Percentiles rank a stretch among this genome's conserved stretches.
These are phyloP conservation scores for Apogon hyalosoma DNA, from an alignment of 2,797 vertebrate species.

Conservation along the genomic window DNA sequence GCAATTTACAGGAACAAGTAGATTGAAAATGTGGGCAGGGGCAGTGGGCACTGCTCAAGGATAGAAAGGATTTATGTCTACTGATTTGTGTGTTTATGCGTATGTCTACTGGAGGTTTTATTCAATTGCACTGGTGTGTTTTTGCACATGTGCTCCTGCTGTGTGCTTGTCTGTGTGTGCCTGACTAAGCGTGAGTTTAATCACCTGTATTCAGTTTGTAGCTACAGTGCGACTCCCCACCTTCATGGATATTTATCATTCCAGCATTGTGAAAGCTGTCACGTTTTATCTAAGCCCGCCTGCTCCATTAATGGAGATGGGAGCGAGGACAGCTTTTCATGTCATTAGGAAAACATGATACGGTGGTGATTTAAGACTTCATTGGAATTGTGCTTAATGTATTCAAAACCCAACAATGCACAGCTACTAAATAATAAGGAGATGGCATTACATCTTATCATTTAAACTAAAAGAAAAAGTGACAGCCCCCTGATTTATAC, in stretches of 20 bases:
- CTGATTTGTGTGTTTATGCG: conserved; percentile 15
- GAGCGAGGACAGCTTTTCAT: conserved; percentile 67
- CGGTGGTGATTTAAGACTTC: conserved; percentile 70
- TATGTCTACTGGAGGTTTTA: conserved; percentile 7
- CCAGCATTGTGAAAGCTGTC: conserved; percentile 67
- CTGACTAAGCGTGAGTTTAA: conserved; percentile 55
- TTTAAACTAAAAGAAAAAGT: conserved; percentile 30
- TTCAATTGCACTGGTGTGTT: background rate
- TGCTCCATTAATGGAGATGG: conserved; percentile 72
- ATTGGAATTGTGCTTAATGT: conserved; percentile 44
- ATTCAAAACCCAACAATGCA: conserved; percentile 54
- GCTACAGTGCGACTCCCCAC: conserved; percentile 48
- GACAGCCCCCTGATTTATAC: conserved; percentile 46
- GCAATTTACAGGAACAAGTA: conserved; percentile 52
- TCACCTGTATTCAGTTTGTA: conserved; percentile 52
- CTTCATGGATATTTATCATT: conserved; percentile 70
- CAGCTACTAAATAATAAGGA: conserved; percentile 50
- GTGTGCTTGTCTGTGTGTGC: conserved; percentile 11
- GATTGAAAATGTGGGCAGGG: conserved; percentile 44
- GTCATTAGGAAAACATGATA: conserved; percentile 80
- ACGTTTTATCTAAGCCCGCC: conserved; percentile 68
- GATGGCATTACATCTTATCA: conserved; percentile 48
- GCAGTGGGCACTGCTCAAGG: conserved; percentile 34
- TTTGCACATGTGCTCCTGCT: background rate
- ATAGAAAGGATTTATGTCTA: conserved; percentile 41